Evolutionary conservation across 2,113 vertebrate species (phyloP), one percentile per base, ranked within the genome.

Genomic region (Scatophagus argus): DNA sequence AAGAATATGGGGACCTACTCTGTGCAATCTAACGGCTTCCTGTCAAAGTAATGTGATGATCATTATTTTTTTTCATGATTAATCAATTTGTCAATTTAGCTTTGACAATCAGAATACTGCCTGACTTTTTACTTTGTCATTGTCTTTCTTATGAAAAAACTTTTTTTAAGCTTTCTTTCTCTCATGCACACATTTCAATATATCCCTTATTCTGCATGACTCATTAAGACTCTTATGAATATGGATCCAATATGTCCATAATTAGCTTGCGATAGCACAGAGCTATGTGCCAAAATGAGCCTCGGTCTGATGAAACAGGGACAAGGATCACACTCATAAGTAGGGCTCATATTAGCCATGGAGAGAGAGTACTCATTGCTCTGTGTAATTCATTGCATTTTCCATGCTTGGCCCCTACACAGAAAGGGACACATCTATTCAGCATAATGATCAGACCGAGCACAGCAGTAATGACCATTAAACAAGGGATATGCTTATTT

Each of bases 401-500:
- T 34, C 52, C 14, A 61, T 44, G 70, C 63, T 65, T 61, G 63
- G 65, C 63, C 64, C 49, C 31, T 27, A 49, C 79, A 79, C 19
- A 31, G 65, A 82, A 74, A 23, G 46, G 60, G 66, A 72, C 39
- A 65, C 47, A 79, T 88, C 71, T 67, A 70, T 87, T 83, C 74
- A 86, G 73, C 76, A 36, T 80, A 77, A 87, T 70, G 25, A 81
- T 59, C 87, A 47, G 72, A 77, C 29, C n/a, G 34, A 83, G 77
- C 43, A 36, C 74, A 69, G 67, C 62, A 74, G 56, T 64, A 81
- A 84, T 77, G 68, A 79, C 63, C 77, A 82, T 84, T 88, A 85
- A 84, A 89, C 74, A 62, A 74, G 62, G 61, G 41, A 21, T 46
- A 14, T 71, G 78, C 76, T 86, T 81, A 67, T 85, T 84, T 85